Conservation (phyloP, 2,888 invertebrate genomes). For the Chorisops tibialis region DNA sequence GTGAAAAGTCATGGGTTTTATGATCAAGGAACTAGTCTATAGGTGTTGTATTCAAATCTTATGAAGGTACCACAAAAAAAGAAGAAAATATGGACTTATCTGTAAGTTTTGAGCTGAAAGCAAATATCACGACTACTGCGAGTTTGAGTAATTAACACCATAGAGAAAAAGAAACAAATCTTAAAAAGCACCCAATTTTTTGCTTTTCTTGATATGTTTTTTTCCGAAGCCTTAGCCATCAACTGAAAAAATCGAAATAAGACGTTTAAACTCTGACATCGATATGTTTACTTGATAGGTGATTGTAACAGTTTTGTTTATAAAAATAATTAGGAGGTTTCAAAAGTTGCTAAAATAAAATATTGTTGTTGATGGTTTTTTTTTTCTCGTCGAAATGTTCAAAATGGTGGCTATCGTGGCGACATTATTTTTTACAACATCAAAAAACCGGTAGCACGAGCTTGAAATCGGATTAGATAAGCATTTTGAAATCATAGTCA, state of each 20-base stretch:
- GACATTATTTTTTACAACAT: too few species aligned
- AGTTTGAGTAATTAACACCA: constrained; percentile 23
- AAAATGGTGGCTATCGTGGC: too few species aligned
- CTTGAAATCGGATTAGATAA: too few species aligned
- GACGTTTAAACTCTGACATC: constrained; percentile 18
- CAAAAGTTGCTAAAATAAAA: constrained; percentile 20
- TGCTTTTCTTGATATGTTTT: constrained; percentile 8
- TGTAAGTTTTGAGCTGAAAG: constrained; percentile 11
- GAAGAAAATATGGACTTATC: neutral
- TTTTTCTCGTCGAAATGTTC: too few species aligned
- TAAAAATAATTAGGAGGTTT: constrained; percentile 1
- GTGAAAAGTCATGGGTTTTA: too few species aligned
- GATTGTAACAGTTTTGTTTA: constrained; percentile 8
- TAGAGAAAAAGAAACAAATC: constrained; percentile 19
- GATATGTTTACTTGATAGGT: constrained; percentile 11
- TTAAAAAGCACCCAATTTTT: constrained; percentile 20
- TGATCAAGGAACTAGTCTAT: too few species aligned
- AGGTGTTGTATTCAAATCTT: too few species aligned
- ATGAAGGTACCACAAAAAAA: neutral
- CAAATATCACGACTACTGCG: constrained; percentile 21
- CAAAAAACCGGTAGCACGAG: too few species aligned
- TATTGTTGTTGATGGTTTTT: too few species aligned
- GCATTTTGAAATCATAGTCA: too few species aligned
- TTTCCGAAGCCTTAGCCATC: constrained; percentile 2
- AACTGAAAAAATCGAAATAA: neutral